Conservation (phyloP, 2,113 vertebrate species). For the Glareola pratincola region DNA sequence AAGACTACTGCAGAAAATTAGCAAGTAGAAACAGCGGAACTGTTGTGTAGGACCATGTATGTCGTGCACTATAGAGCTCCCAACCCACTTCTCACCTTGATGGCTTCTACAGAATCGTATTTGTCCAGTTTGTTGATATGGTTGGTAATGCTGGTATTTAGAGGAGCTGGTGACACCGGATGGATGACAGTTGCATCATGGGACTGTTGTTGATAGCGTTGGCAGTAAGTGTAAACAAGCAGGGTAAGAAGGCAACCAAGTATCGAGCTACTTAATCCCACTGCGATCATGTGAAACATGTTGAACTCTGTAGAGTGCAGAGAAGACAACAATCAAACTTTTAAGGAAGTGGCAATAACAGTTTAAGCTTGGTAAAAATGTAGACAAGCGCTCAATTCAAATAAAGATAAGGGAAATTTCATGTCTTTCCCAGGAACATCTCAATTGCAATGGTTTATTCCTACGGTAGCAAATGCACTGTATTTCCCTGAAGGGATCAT, state of each 20-base stretch:
- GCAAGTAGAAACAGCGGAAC: not conserved
- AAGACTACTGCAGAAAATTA: not conserved
- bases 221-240: constrained; percentile 93
- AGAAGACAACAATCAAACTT: not conserved
- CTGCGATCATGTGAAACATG: constrained; percentile 96
- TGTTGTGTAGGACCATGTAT: rapidly evolving
- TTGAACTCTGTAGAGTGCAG: constrained; percentile 84
- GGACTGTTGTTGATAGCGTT: constrained; percentile 93
- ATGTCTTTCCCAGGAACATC: not conserved
- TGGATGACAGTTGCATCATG: constrained; percentile 98
- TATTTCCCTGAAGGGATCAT: not conserved
- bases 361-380: not conserved
- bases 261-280: constrained; percentile 94
- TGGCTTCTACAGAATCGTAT: constrained; percentile 94
- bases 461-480: not conserved
- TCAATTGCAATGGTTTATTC: not conserved
- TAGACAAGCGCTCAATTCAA: not conserved
- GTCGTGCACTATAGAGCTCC: not conserved
- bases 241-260: constrained; percentile 94
- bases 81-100: constrained; percentile 81
- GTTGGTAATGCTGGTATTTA: constrained; percentile 98
- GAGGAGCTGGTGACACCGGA: constrained; percentile 89
- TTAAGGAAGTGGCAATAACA: not conserved
- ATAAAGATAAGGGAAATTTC: not conserved
- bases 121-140: constrained; percentile 99